These are phyloP conservation scores for Ramphastos sulfuratus DNA, from an alignment of 2,113 vertebrate genomes.

Conservation along the genomic window DNA sequence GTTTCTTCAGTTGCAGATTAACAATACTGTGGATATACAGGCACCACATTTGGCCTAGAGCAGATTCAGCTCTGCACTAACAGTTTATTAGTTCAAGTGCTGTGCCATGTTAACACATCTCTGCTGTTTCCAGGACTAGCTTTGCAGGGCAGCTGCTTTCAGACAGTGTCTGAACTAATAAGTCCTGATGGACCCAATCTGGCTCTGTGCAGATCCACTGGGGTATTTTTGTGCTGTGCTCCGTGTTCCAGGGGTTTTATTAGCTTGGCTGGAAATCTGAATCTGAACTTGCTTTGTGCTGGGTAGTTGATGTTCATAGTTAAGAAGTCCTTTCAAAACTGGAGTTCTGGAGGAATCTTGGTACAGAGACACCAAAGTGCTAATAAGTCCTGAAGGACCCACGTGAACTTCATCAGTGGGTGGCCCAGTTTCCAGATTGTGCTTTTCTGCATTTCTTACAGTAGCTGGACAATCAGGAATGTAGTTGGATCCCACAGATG, in stretches of 20 bases:
- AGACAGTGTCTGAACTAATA: conserved; percentile 40
- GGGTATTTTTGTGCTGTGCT: conserved; percentile 40
- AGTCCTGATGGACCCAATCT: conserved; percentile 51
- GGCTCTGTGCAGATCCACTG: conserved; percentile 18
- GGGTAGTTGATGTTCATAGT: not conserved
- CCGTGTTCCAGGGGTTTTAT: conserved; percentile 49
- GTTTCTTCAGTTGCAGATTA: conserved; percentile 23
- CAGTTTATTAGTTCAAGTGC: conserved; percentile 48
- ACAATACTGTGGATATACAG: not conserved
- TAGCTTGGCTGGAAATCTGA: conserved; percentile 15
- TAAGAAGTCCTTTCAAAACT: not conserved
- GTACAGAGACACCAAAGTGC: not conserved
- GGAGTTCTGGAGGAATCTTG: not conserved
- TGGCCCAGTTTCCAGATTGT: not conserved
- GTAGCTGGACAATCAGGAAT: not conserved
- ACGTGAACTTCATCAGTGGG: not conserved
- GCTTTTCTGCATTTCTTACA: not conserved
- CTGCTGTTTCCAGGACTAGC: conserved; percentile 45
- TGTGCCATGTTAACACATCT: conserved; percentile 61
- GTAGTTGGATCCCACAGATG: not conserved
- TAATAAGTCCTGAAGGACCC: not conserved
- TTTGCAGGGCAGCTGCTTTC: conserved; percentile 55
- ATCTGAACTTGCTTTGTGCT: conserved; percentile 14
- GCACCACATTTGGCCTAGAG: conserved; percentile 31
- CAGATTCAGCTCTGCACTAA: conserved; percentile 18